These are phyloP conservation scores for Bugula neritina DNA, from an alignment of 2,888 invertebrate genomes.

Conservation along the genomic window DNA sequence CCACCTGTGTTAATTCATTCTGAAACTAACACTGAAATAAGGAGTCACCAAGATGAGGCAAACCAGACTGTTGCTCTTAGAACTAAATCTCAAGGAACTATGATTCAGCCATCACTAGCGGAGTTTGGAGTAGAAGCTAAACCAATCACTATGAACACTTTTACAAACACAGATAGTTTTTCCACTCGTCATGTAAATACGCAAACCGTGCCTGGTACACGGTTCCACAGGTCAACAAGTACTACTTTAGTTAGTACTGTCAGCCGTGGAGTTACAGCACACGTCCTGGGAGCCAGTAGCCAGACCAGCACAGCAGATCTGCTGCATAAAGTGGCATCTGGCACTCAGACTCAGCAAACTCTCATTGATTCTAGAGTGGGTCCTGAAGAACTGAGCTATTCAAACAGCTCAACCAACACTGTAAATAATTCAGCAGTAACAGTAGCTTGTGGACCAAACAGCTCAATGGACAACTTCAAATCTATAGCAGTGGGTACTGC, in stretches of 20 bases:
- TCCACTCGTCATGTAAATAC: neutral
- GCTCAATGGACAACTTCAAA: neutral
- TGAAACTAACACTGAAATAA: neutral
- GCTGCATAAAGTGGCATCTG: neutral
- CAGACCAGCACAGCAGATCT: conserved; percentile 13
- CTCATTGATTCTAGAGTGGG: neutral
- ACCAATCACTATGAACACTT: neutral
- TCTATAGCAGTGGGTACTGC: conserved; percentile 12
- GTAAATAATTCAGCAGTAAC: neutral
- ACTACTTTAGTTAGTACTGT: neutral
- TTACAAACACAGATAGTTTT: neutral
- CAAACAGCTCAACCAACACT: conserved; percentile 3
- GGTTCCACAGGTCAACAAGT: neutral
- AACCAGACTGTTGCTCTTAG: neutral
- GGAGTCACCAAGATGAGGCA: neutral
- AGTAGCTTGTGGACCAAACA: neutral
- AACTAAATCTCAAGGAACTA: neutral
- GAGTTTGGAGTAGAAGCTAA: conserved; percentile 5
- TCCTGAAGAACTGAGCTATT: neutral
- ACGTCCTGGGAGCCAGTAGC: neutral
- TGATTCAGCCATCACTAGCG: neutral
- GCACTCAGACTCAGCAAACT: neutral
- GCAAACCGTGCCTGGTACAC: neutral
- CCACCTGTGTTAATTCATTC: neutral
- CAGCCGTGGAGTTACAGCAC: neutral